Percentiles rank a stretch among this genome's conserved stretches.
Conservation (phyloP, 1,140 invertebrate genomes). For the Ostrea edulis region DNA sequence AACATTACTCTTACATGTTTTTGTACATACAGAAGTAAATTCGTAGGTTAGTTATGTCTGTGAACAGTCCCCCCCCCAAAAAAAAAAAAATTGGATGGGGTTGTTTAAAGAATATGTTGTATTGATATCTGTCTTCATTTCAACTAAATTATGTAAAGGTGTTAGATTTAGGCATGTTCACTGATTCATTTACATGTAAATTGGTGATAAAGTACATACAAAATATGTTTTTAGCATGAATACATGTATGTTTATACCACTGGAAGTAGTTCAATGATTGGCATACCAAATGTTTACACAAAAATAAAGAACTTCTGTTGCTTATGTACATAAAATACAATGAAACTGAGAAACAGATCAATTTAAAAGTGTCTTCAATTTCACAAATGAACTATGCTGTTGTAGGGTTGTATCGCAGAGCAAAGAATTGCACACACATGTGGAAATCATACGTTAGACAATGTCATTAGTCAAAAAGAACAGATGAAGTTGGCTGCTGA, state of each 20-base stretch:
- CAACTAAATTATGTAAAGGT: too few species aligned
- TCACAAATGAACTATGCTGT: neutral
- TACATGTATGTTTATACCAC: neutral
- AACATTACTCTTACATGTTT: too few species aligned
- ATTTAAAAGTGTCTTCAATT: neutral
- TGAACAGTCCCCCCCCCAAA: too few species aligned
- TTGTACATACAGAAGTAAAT: neutral
- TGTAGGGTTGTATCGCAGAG: constrained; percentile 72
- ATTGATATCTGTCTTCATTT: too few species aligned
- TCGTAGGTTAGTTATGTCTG: neutral
- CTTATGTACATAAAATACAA: neutral
- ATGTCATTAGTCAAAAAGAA: constrained; percentile 36
- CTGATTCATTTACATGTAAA: too few species aligned
- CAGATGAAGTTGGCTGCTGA: constrained; percentile 29
- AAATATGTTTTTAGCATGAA: too few species aligned
- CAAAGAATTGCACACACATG: constrained; percentile 71
- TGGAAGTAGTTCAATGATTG: neutral
- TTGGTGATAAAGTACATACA: too few species aligned
- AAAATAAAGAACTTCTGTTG: neutral
- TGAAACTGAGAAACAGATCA: neutral
- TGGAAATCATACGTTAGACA: constrained; percentile 43
- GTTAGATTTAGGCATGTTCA: too few species aligned
- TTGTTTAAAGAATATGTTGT: neutral
- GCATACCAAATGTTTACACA: neutral
- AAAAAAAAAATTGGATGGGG: neutral